A percentile compares a stretch with the other conserved stretches of the same genome.
Evolutionary conservation across 2,113 vertebrate species (phyloP).

Genomic region (Nyctereutes procyonoides): DNA sequence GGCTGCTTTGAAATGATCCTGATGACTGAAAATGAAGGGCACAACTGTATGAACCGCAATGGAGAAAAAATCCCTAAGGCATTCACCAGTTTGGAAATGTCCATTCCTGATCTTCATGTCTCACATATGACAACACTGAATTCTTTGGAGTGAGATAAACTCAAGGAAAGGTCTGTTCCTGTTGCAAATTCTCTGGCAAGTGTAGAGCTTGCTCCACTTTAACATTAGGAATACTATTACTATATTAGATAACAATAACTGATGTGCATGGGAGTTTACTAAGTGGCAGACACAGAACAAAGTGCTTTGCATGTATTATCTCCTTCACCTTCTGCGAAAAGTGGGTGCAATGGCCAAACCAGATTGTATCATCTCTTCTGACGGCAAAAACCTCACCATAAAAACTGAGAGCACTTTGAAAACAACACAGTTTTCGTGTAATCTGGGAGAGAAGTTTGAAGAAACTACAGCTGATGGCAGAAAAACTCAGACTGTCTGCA

Average conservation of each 20-base stretch:
- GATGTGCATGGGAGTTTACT: not conserved
- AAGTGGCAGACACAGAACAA: not conserved
- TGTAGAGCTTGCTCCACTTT: not conserved
- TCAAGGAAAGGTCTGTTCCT: not conserved
- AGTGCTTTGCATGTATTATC: not conserved
- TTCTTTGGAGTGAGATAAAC: not conserved
- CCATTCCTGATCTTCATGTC: not conserved
- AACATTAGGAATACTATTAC: not conserved
- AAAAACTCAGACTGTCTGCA: too few species aligned
- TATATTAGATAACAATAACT: not conserved
- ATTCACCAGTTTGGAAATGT: not conserved
- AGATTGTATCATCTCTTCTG: too few species aligned
- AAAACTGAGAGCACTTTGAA: too few species aligned
- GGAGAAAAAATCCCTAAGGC: not conserved
- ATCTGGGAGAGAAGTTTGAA: too few species aligned
- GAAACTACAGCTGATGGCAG: too few species aligned
- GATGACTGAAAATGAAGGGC: not conserved
- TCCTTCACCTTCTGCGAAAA: not conserved
- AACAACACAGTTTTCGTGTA: too few species aligned
- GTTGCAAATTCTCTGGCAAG: not conserved
- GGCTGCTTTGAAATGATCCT: not conserved
- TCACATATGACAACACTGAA: not conserved
- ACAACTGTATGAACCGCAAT: not conserved
- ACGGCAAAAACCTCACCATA: too few species aligned
- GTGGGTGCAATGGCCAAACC: too few species aligned